These are phyloP conservation scores for Oryzias dopingdopingensis DNA, from an alignment of 2,797 vertebrate genomes.

Conservation along the genomic window DNA sequence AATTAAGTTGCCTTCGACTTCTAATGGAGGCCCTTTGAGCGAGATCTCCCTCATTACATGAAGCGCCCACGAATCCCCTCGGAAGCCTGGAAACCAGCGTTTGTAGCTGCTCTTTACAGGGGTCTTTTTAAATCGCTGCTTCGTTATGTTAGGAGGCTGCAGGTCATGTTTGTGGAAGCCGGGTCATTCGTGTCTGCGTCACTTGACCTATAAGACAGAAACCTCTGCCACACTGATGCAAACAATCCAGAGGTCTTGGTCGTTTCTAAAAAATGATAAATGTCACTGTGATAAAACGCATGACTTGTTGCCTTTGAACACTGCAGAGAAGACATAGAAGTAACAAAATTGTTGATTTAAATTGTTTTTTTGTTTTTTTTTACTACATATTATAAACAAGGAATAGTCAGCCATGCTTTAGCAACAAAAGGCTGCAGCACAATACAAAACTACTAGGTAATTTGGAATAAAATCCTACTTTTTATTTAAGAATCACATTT, in stretches of 20 bases:
- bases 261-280: conserved; percentile 18
- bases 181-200: conserved; percentile 35
- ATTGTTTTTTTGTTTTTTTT: too few relatives aligned
- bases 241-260: conserved; percentile 53
- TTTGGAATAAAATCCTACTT: too few relatives aligned
- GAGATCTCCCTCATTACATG: conserved; percentile 11
- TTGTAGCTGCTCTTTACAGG: not conserved
- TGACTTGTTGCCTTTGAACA: too few relatives aligned
- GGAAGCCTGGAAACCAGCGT: not conserved
- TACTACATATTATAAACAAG: too few relatives aligned
- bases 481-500: too few relatives aligned
- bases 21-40: conserved; percentile 49
- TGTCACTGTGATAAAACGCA: not conserved
- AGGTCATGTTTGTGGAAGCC: conserved; percentile 9
- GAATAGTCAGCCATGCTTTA: too few relatives aligned
- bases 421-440: too few relatives aligned
- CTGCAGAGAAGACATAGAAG: too few relatives aligned
- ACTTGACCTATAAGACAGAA: conserved; percentile 67
- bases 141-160: conserved; percentile 17
- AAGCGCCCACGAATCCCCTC: conserved; percentile 30
- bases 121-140: conserved; percentile 13
- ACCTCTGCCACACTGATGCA: conserved; percentile 53
- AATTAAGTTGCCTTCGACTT: conserved; percentile 63
- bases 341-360: too few relatives aligned
- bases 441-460: too few relatives aligned